Evolutionary conservation across 2,888 invertebrate genomes (phyloP).

Genomic region (Actias luna): DNA sequence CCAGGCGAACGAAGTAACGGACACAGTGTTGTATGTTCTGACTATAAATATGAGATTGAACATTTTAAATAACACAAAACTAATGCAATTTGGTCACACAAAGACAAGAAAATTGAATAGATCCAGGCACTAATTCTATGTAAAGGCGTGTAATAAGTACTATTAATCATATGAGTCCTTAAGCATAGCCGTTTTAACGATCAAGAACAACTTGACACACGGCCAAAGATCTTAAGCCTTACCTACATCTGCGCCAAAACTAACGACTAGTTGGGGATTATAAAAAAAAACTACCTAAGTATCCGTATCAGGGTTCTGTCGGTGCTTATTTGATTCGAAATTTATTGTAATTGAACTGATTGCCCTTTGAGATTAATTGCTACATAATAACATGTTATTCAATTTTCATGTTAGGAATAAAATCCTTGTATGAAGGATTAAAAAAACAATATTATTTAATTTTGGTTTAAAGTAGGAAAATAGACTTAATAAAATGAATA

Average conservation of each 20-base stretch:
- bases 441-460: too few relatives aligned
- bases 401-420: too few relatives aligned
- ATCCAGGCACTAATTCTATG: slow-evolving; percentile 49
- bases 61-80: slow-evolving; percentile 17
- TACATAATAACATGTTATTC: too few relatives aligned
- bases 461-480: too few relatives aligned
- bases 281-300: slow-evolving; percentile 31
- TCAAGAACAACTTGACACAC: slow-evolving; percentile 54
- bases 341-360: too few relatives aligned
- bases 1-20: too few relatives aligned
- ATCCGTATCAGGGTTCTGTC: not conserved
- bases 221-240: slow-evolving; percentile 43
- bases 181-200: slow-evolving; percentile 20
- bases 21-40: too few relatives aligned
- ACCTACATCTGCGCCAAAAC: slow-evolving; percentile 72
- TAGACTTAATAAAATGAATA: too few relatives aligned
- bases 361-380: too few relatives aligned
- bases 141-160: slow-evolving; percentile 48
- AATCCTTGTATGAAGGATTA: too few relatives aligned
- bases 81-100: slow-evolving; percentile 29
- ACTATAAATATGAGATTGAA: not conserved
- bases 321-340: not conserved
- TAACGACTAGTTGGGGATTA: slow-evolving; percentile 53
- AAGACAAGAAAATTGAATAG: slow-evolving; percentile 62
- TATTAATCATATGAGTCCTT: slow-evolving; percentile 61